A percentile compares a stretch with the other conserved stretches of the same genome.
Evolutionary conservation across 2,797 vertebrate genomes (phyloP).

Genomic region (Sebastes nivosus): DNA sequence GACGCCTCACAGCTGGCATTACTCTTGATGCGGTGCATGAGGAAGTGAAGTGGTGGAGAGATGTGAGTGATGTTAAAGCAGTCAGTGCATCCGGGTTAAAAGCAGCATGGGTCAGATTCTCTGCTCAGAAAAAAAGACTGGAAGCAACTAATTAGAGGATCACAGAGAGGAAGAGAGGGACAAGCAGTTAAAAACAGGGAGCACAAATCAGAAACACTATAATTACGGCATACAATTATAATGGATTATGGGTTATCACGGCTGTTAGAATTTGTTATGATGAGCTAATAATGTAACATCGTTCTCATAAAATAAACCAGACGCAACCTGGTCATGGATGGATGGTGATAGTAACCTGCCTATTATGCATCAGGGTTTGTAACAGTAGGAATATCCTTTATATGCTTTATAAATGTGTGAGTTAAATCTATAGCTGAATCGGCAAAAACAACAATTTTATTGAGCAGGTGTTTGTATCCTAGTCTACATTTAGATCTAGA

Average conservation of each 20-base stretch:
- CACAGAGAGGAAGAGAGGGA: slow-evolving; percentile 32
- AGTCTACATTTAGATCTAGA: background rate
- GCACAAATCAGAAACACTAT: slow-evolving; percentile 38
- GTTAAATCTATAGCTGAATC: background rate
- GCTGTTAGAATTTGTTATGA: slow-evolving; percentile 30
- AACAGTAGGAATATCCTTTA: background rate
- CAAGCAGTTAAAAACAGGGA: slow-evolving; percentile 16
- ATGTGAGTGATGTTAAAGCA: slow-evolving; percentile 39
- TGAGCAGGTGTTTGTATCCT: background rate
- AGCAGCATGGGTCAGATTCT: slow-evolving; percentile 52
- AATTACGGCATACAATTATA: background rate
- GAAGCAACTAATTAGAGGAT: slow-evolving; percentile 49
- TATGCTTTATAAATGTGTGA: background rate
- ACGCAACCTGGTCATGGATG: background rate
- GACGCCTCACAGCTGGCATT: slow-evolving; percentile 14
- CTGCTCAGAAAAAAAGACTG: slow-evolving; percentile 33
- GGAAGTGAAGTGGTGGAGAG: slow-evolving; percentile 12
- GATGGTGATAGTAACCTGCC: background rate
- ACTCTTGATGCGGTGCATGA: slow-evolving; percentile 22
- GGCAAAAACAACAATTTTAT: background rate
- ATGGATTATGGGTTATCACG: slow-evolving; percentile 10
- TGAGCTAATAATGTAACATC: background rate
- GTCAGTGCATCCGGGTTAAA: slow-evolving; percentile 23
- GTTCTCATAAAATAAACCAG: background rate
- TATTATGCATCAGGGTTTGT: background rate